Evolutionary conservation across 2,797 vertebrate genomes (phyloP).

Genomic region (Danionella dracula): DNA sequence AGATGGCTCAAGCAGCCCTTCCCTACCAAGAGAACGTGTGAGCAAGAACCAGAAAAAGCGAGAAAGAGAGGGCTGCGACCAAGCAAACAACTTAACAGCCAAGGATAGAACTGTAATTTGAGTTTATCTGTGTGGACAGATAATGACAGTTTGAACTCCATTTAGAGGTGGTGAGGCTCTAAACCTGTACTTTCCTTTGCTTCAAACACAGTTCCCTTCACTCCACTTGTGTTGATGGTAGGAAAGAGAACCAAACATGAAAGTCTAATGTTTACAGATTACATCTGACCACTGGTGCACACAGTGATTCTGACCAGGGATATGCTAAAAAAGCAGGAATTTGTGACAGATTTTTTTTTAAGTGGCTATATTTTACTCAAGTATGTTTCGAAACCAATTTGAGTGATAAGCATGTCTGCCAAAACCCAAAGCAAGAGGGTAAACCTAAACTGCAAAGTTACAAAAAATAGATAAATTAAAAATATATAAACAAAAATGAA

Average conservation of each 20-base stretch:
- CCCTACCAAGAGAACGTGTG: slow-evolving; percentile 49
- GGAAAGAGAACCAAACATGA: slow-evolving; percentile 31
- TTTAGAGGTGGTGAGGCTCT: slow-evolving; percentile 37
- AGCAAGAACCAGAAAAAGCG: slow-evolving; percentile 1
- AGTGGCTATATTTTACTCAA: slow-evolving; percentile 33
- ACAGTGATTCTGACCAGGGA: slow-evolving; percentile 7
- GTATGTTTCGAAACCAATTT: slow-evolving; percentile 7
- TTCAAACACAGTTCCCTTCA: slow-evolving; percentile 26
- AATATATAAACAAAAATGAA: no score
- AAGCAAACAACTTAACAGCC: slow-evolving; percentile 67
- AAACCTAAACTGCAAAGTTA: slow-evolving; percentile 1
- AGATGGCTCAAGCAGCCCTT: slow-evolving; percentile 60
- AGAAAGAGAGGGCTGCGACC: slow-evolving; percentile 22
- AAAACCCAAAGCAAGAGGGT: slow-evolving; percentile 3
- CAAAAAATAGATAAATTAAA: no score
- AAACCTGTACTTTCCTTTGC: slow-evolving; percentile 51
- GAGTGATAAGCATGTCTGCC: slow-evolving; percentile 10
- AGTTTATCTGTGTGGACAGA: slow-evolving; percentile 52
- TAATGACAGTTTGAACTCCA: slow-evolving; percentile 54
- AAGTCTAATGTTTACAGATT: slow-evolving; percentile 52
- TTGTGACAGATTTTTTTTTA: slow-evolving; percentile 34
- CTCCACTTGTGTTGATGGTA: neutral
- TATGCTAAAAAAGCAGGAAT: slow-evolving; percentile 14
- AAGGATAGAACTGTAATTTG: slow-evolving; percentile 53
- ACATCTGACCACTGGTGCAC: slow-evolving; percentile 34